Percentiles rank a stretch among this genome's conserved stretches.
Evolutionary conservation across 2,113 vertebrate genomes (phyloP).

Genomic region (Cheilinus undulatus): DNA sequence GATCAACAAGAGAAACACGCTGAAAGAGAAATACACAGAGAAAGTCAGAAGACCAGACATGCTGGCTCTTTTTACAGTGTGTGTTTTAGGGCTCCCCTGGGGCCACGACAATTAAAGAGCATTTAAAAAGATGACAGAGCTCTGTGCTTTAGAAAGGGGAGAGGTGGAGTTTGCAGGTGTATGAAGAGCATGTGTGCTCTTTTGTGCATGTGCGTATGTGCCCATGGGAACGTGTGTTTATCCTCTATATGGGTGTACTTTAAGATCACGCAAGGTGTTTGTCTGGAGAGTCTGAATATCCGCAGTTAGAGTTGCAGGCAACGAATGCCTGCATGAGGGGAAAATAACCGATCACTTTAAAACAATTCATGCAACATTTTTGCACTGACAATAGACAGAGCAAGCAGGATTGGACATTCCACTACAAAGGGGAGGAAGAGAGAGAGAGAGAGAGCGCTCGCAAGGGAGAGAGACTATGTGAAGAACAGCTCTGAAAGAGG

Average conservation of each 20-base stretch:
- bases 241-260: neutral
- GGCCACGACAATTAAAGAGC: constrained; percentile 74
- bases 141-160: constrained; percentile 25
- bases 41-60: constrained; percentile 63
- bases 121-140: constrained; percentile 78
- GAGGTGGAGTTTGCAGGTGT: constrained; percentile 67
- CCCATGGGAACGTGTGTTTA: constrained; percentile 2
- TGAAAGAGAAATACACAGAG: constrained; percentile 21
- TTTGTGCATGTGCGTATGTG: constrained; percentile 25
- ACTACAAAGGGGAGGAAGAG: constrained; percentile 54
- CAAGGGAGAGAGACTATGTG: constrained; percentile 67
- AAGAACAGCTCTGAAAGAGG: constrained; percentile 77
- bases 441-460: constrained; percentile 35
- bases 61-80: constrained; percentile 62
- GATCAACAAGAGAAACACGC: constrained; percentile 6
- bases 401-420: constrained; percentile 50
- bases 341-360: constrained; percentile 16
- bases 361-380: constrained; percentile 41
- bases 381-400: constrained; percentile 49
- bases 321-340: neutral
- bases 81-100: constrained; percentile 57
- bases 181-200: constrained; percentile 37
- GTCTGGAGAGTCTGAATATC: constrained; percentile 24
- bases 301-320: constrained; percentile 1
- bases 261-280: constrained; percentile 27